Conservation (phyloP, 2,888 invertebrate species). For the Tholera decimalis region DNA sequence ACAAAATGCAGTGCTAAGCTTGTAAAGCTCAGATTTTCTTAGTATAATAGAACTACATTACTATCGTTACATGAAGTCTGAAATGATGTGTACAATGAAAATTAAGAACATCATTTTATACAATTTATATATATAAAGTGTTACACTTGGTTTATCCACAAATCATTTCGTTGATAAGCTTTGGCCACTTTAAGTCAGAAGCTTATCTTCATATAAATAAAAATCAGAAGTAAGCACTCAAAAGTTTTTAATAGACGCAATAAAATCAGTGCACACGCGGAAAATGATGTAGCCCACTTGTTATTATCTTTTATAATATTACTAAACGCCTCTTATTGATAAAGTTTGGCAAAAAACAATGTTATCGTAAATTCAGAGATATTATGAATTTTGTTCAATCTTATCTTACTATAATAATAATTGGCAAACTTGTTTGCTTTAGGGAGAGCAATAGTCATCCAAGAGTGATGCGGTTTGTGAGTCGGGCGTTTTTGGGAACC, state of each 20-base stretch:
- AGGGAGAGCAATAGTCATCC: too few species aligned
- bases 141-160: neutral
- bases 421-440: too few species aligned
- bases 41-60: neutral
- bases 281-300: conserved; percentile 31
- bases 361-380: conserved; percentile 64
- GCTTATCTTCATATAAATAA: conserved; percentile 31
- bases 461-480: too few species aligned
- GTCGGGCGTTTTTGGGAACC: too few species aligned
- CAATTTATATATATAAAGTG: neutral
- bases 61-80: neutral
- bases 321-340: conserved; percentile 54
- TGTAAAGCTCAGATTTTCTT: conserved; percentile 2
- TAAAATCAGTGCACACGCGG: conserved; percentile 55
- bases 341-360: conserved; percentile 65
- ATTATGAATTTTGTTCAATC: conserved; percentile 45
- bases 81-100: neutral
- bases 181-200: neutral
- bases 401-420: too few species aligned
- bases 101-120: too few species aligned
- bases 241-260: conserved; percentile 37
- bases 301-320: conserved; percentile 48
- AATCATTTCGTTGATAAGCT: conserved; percentile 16
- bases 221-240: conserved; percentile 37
- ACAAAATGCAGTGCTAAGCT: neutral